These are phyloP conservation scores for Gymnoscopelus braueri DNA, from an alignment of 2,797 vertebrate species.

Conservation along the genomic window DNA sequence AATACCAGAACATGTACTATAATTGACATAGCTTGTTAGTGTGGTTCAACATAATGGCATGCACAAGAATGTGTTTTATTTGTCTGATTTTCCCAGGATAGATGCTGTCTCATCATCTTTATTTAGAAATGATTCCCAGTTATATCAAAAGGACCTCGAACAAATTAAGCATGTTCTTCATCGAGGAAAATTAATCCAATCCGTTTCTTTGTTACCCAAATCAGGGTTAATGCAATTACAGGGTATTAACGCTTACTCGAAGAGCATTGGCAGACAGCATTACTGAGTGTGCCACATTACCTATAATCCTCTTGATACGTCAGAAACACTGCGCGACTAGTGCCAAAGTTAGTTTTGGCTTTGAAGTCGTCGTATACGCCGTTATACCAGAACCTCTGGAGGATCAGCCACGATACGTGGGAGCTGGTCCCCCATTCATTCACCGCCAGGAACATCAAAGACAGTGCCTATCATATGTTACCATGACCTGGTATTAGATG, in stretches of 20 bases:
- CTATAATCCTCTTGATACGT: slow-evolving; percentile 62
- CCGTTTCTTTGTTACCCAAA: slow-evolving; percentile 52
- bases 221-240: slow-evolving; percentile 64
- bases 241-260: slow-evolving; percentile 43
- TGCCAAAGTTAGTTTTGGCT: not conserved
- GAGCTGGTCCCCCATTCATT: not conserved
- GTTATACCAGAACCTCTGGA: slow-evolving; percentile 23
- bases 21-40: too few relatives aligned
- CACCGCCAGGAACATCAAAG: not conserved
- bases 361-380: slow-evolving; percentile 19
- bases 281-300: slow-evolving; percentile 51
- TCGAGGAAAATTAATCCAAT: slow-evolving; percentile 48
- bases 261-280: slow-evolving; percentile 37
- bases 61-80: too few relatives aligned
- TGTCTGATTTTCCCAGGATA: too few relatives aligned
- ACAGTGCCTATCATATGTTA: not conserved
- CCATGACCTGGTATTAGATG: not conserved
- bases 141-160: not conserved
- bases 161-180: slow-evolving; percentile 3
- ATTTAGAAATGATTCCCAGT: too few relatives aligned
- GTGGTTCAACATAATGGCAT: too few relatives aligned
- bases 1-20: too few relatives aligned
- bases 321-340: slow-evolving; percentile 24
- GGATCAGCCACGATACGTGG: slow-evolving; percentile 1
- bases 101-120: too few relatives aligned